These are phyloP conservation scores for Channa striata DNA, from an alignment of 2,797 vertebrate genomes.

Conservation along the genomic window DNA sequence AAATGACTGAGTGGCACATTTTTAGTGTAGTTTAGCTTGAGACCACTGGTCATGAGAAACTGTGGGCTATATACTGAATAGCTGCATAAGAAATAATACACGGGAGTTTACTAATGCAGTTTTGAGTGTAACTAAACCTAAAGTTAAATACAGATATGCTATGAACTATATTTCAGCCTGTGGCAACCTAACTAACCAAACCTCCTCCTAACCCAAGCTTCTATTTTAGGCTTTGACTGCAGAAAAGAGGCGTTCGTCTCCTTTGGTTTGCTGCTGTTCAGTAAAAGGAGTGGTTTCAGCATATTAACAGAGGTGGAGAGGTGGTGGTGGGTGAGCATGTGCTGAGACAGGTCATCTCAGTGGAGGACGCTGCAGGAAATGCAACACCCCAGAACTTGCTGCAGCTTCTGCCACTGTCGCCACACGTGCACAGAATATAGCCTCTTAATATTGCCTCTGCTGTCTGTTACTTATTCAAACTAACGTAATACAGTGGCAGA, in stretches of 20 bases:
- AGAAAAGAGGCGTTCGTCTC: constrained; percentile 36
- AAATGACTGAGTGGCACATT: constrained; percentile 27
- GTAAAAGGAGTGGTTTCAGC: constrained; percentile 71
- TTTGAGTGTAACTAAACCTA: neutral
- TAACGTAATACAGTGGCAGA: constrained; percentile 29
- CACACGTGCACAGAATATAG: constrained; percentile 66
- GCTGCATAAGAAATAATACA: neutral
- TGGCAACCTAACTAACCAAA: constrained; percentile 29
- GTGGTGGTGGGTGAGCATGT: constrained; percentile 70
- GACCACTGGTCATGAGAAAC: neutral
- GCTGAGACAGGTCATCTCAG: constrained; percentile 72
- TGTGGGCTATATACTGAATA: neutral
- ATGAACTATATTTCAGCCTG: constrained; percentile 23
- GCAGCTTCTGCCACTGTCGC: constrained; percentile 17
- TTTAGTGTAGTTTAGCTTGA: constrained; percentile 23
- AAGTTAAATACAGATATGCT: constrained; percentile 5
- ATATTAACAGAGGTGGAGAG: constrained; percentile 67
- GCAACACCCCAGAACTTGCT: constrained; percentile 67
- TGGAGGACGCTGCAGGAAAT: constrained; percentile 68
- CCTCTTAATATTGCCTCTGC: constrained; percentile 65
- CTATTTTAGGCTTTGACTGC: constrained; percentile 48
- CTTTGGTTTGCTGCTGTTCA: constrained; percentile 40
- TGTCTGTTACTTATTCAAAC: constrained; percentile 66
- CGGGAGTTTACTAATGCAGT: constrained; percentile 8
- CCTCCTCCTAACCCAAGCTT: constrained; percentile 16